Evolutionary conservation across 2,888 invertebrate genomes (phyloP).

Genomic region (Acleris literana): DNA sequence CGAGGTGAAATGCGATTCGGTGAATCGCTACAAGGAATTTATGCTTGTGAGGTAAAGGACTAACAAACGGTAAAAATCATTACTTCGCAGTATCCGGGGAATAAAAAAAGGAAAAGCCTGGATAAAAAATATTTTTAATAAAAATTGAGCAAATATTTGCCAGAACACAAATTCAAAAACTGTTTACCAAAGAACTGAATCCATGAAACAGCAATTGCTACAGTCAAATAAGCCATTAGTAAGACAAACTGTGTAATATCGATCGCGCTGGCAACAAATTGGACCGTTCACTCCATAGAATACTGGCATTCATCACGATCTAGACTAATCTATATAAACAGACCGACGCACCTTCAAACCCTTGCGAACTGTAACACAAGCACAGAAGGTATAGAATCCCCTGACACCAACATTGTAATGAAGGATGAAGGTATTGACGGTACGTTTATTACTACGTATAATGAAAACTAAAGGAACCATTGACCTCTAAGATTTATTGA

Average conservation of each 20-base stretch:
- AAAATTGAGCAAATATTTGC: too few species aligned
- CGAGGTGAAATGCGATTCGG: too few species aligned
- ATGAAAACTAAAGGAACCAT: not conserved
- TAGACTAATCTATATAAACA: conserved; percentile 14
- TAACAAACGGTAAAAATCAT: too few species aligned
- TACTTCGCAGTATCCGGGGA: too few species aligned
- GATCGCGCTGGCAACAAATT: conserved; percentile 28
- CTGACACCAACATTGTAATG: not conserved
- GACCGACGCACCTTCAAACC: not conserved
- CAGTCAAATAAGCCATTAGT: conserved; percentile 26
- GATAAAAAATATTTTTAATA: too few species aligned
- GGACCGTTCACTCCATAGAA: conserved; percentile 22
- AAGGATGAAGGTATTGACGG: not conserved
- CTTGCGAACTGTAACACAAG: not conserved
- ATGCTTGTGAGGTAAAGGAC: too few species aligned
- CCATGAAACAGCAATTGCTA: conserved; percentile 15
- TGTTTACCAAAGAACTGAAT: not conserved
- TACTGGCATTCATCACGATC: conserved; percentile 30
- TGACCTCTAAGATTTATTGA: not conserved
- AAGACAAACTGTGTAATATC: conserved; percentile 23
- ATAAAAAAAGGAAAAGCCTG: too few species aligned
- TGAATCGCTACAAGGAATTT: too few species aligned
- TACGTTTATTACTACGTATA: not conserved
- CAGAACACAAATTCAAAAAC: not conserved
- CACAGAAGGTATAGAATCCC: not conserved